Percentiles rank a stretch among this genome's conserved stretches.
Evolutionary conservation across 2,113 vertebrate genomes (phyloP).

Genomic region (Pachypanchax playfairii): DNA sequence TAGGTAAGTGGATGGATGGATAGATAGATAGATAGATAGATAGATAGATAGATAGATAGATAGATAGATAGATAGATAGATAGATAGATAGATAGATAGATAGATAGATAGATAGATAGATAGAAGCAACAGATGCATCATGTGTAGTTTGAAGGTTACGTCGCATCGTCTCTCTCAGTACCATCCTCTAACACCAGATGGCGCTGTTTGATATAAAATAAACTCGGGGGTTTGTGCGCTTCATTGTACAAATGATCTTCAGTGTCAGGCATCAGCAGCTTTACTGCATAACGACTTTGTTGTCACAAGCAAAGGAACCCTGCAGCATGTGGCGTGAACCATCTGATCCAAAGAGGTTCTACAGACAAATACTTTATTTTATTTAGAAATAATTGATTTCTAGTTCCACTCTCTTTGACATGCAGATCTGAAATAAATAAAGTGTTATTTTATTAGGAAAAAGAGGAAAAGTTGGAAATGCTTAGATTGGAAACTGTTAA

Average conservation of each 20-base stretch:
- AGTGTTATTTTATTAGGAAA: neutral
- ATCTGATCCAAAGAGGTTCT: conserved; percentile 11
- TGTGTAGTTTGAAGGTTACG: too few relatives aligned
- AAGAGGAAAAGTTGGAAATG: neutral
- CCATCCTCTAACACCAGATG: conserved; percentile 49
- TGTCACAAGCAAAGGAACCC: conserved; percentile 52
- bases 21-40: too few relatives aligned
- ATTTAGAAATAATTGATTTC: neutral
- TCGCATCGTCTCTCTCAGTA: conserved; percentile 31
- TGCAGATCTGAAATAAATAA: conserved; percentile 1
- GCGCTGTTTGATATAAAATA: conserved; percentile 30
- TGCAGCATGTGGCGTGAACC: conserved; percentile 8
- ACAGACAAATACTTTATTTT: neutral
- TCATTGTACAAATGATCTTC: neutral
- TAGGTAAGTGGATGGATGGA: too few relatives aligned
- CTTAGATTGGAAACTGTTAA: too few relatives aligned
- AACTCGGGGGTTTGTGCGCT: neutral
- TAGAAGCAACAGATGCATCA: too few relatives aligned
- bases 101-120: too few relatives aligned
- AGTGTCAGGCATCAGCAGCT: conserved; percentile 73
- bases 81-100: too few relatives aligned
- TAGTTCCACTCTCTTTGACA: neutral
- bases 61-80: too few relatives aligned
- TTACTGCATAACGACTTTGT: conserved; percentile 54
- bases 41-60: too few relatives aligned